phyloP scores from a whole-genome alignment of 2,888 invertebrate genomes.

The Sisyra terminalis region DNA sequence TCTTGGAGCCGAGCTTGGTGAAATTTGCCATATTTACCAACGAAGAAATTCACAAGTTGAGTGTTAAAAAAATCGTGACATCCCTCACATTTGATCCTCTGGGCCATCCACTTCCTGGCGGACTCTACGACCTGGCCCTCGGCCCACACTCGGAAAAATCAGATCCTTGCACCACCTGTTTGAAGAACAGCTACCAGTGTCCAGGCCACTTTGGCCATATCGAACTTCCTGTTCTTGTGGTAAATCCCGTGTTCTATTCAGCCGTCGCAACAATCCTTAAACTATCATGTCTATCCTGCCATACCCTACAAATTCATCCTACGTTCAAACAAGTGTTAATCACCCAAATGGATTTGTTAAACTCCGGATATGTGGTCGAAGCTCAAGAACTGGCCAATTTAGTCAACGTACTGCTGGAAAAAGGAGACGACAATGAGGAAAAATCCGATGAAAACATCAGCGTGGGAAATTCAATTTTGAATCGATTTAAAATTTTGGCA shows the following conservation, averaged over 20 bases:
- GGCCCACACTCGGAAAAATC: constrained; percentile 36
- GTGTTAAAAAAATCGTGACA: constrained; percentile 67
- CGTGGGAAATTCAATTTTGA: constrained; percentile 17
- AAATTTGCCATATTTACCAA: constrained; percentile 1
- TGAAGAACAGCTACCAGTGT: constrained; percentile 46
- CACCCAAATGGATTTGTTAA: constrained; percentile 52
- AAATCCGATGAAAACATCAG: constrained; percentile 18
- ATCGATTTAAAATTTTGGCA: constrained; percentile 15
- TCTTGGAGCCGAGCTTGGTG: neutral
- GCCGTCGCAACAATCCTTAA: constrained; percentile 49
- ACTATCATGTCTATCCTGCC: constrained; percentile 54
- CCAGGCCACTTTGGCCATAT: constrained; percentile 94
- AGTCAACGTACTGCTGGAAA: constrained; percentile 16
- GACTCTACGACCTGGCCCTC: constrained; percentile 78
- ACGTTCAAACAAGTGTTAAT: constrained; percentile 36
- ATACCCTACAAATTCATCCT: constrained; percentile 43
- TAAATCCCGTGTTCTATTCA: constrained; percentile 80
- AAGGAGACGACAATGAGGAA: constrained; percentile 15
- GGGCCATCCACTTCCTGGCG: constrained; percentile 66
- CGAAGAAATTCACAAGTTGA: constrained; percentile 61
- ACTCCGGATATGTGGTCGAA: constrained; percentile 55
- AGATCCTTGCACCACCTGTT: constrained; percentile 71
- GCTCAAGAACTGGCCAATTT: constrained; percentile 40
- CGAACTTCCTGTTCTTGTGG: constrained; percentile 69
- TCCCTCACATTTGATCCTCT: constrained; percentile 64